Evolutionary conservation across 1,140 invertebrate species (phyloP), one percentile per base, ranked within the genome.

Genomic region (Apolygus lucorum): DNA sequence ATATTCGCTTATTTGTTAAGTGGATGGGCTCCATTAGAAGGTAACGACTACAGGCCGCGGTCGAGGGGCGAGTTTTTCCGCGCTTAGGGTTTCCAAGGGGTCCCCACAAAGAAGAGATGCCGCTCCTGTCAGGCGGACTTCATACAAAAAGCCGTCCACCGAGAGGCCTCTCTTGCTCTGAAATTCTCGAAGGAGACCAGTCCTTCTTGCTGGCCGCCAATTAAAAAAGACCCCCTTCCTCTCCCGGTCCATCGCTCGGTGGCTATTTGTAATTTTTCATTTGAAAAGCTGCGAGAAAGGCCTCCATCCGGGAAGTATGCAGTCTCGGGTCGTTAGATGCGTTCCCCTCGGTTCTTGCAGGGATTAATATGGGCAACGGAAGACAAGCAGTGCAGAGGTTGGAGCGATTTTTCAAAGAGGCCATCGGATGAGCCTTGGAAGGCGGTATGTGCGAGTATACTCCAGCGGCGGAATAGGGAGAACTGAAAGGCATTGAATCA

Each of bases 1-100:
- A 59, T 59, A 59, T 59, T 59, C 54, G 54, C 54, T 59, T 59
- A 59, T 59, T 59, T 59, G 54, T 59, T 59, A 59, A 59, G 54
- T 59, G 54, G 54, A 59, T 59, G 54, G 54, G 54, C 54, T 59
- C 54, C 54, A 59, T 59, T 59, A 59, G 54, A 59, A 8, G 13
- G 8, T 59, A 59, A 59, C 54, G 54, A 59, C 54, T 59, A 4
- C n/a, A n/a, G n/a, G n/a, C n/a, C n/a, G n/a, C n/a, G n/a, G n/a
- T 13, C 54, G 8, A 4, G 4, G 54, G 22, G 54, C 11, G 22
- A 4, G 2, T 59, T 4, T 59, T 59, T 22, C 22, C 22, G 4
- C 22, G 2, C 22, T 59, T 59, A 17, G 54, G 8, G 22, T 59
- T 59, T 59, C 22, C 22, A 11, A 4, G 8, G 4, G 2, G 8